Evolutionary conservation across 2,888 invertebrate species (phyloP).

Genomic region (Hoplodrina ambigua): DNA sequence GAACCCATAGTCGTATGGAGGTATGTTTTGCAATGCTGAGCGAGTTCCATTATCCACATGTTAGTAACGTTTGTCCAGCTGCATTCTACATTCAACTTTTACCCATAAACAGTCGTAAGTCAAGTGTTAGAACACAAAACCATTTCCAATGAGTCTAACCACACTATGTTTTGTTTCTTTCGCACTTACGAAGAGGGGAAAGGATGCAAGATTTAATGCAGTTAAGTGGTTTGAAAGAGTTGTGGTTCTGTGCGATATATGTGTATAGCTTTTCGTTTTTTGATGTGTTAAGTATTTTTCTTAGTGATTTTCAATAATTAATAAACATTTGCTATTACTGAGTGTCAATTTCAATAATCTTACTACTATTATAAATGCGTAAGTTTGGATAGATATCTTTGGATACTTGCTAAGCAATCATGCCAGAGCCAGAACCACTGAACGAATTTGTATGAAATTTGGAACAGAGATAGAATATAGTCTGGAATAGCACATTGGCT

Average conservation of each 20-base stretch:
- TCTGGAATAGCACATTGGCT: no score
- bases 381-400: no score
- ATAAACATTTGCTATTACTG: not conserved
- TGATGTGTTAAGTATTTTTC: conserved; percentile 1
- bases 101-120: conserved; percentile 59
- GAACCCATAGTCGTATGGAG: conserved; percentile 26
- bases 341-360: conserved; percentile 1
- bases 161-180: conserved; percentile 44
- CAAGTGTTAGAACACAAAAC: conserved; percentile 70
- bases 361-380: no score
- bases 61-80: conserved; percentile 64
- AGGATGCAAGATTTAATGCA: conserved; percentile 37
- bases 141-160: conserved; percentile 67
- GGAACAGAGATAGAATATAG: no score
- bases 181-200: conserved; percentile 30
- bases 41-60: conserved; percentile 45
- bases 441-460: no score
- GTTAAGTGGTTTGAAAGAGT: conserved; percentile 31
- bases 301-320: not conserved
- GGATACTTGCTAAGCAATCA: no score
- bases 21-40: conserved; percentile 19
- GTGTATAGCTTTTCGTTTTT: not conserved
- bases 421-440: no score
- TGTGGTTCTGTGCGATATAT: conserved; percentile 43
- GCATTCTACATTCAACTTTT: conserved; percentile 55